phyloP scores from a whole-genome alignment of 2,113 vertebrate species.

The Oncorhynchus mykiss region DNA sequence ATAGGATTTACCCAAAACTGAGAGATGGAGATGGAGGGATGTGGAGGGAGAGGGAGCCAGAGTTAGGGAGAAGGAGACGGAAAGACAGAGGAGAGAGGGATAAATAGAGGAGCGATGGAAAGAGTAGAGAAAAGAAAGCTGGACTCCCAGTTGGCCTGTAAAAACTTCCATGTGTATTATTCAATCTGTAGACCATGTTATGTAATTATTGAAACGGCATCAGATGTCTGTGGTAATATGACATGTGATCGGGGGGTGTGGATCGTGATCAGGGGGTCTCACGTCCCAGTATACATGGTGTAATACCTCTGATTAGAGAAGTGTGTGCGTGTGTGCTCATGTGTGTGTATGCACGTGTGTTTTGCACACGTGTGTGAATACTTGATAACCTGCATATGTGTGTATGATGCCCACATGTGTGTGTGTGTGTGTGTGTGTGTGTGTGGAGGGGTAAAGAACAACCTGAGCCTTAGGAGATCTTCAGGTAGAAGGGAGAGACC shows the following conservation, averaged over 20 bases:
- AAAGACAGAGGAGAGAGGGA: background rate
- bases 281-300: background rate
- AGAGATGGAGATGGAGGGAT: background rate
- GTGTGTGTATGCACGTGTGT: background rate
- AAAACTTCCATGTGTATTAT: no score
- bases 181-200: no score
- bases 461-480: no score
- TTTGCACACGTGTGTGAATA: background rate
- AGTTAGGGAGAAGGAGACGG: background rate
- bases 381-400: background rate
- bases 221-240: background rate
- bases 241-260: background rate
- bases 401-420: background rate
- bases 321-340: background rate
- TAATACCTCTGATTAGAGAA: background rate
- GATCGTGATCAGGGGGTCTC: background rate
- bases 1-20: no score
- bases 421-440: background rate
- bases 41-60: background rate
- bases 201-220: background rate
- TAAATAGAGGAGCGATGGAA: background rate
- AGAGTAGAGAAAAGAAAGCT: background rate
- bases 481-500: background rate
- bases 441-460: background rate
- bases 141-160: no score